Conservation (phyloP, 2,888 invertebrate species). For the Acleris holmiana region DNA sequence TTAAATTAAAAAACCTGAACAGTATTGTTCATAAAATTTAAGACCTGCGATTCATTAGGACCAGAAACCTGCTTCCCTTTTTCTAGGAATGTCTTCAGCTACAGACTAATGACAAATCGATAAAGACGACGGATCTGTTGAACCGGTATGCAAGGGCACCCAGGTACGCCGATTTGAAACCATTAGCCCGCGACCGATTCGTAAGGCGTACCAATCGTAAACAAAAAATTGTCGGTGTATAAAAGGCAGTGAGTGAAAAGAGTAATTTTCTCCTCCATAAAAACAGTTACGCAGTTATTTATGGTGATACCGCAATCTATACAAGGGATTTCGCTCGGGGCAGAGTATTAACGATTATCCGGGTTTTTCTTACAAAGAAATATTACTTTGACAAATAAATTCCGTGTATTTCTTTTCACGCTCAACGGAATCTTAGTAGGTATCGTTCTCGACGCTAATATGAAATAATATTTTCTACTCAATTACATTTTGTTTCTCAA, state of each 20-base stretch:
- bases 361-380: constrained; percentile 72
- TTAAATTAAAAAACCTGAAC: too few relatives aligned
- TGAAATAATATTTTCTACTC: constrained; percentile 38
- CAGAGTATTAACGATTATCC: constrained; percentile 80
- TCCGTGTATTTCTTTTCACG: constrained; percentile 65
- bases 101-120: too few relatives aligned
- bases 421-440: constrained; percentile 51
- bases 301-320: constrained; percentile 82
- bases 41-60: too few relatives aligned
- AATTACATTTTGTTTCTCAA: constrained; percentile 38
- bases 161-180: constrained; percentile 6
- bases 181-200: constrained; percentile 17
- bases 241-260: constrained; percentile 72
- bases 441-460: constrained; percentile 38
- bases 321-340: constrained; percentile 77
- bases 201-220: constrained; percentile 54
- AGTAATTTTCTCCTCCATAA: constrained; percentile 73
- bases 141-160: too few relatives aligned
- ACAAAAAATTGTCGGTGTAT: constrained; percentile 67
- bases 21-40: too few relatives aligned
- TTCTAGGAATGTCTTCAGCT: too few relatives aligned
- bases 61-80: too few relatives aligned
- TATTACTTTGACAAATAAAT: constrained; percentile 80
- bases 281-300: constrained; percentile 82
- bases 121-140: too few relatives aligned